Evolutionary conservation across 37 sponge, comb jelly and placozoan species (phyloP).

Genomic region (Chondrosia reniformis): DNA sequence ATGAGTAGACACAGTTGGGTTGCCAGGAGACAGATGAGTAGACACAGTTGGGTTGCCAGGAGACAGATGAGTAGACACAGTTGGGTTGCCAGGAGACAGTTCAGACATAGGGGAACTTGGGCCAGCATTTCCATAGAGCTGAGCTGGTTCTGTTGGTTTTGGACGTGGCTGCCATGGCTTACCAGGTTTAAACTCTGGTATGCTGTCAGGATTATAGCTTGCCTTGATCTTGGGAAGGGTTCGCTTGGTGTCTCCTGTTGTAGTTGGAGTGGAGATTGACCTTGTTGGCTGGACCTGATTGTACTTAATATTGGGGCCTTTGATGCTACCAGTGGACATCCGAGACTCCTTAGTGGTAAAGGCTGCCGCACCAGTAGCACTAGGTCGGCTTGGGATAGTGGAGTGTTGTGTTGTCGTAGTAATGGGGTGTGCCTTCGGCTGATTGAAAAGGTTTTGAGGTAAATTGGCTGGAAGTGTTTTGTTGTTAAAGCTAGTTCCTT

Average conservation of each 20-base stretch:
- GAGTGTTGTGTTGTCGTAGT: not conserved
- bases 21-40: not conserved
- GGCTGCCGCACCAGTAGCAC: not conserved
- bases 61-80: not conserved
- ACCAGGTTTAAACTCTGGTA: conserved; percentile 74
- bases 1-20: not conserved
- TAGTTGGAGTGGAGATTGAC: not conserved
- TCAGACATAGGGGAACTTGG: not conserved
- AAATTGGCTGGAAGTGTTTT: not conserved
- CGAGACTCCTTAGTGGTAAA: not conserved
- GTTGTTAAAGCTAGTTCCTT: not conserved
- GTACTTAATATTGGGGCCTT: not conserved
- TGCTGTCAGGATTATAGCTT: not conserved
- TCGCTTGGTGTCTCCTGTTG: not conserved
- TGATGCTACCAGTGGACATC: not conserved
- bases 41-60: no score
- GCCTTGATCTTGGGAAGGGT: not conserved
- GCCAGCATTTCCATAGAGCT: conserved; percentile 9
- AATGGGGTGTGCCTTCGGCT: no score
- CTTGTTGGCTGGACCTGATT: not conserved
- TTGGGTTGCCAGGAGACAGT: not conserved
- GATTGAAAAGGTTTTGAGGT: not conserved
- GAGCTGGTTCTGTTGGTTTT: conserved; percentile 47
- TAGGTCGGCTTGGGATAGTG: not conserved
- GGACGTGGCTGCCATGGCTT: conserved; percentile 70